Conservation (phyloP, 2,888 invertebrate species). For the Drosophila antonietae region DNA sequence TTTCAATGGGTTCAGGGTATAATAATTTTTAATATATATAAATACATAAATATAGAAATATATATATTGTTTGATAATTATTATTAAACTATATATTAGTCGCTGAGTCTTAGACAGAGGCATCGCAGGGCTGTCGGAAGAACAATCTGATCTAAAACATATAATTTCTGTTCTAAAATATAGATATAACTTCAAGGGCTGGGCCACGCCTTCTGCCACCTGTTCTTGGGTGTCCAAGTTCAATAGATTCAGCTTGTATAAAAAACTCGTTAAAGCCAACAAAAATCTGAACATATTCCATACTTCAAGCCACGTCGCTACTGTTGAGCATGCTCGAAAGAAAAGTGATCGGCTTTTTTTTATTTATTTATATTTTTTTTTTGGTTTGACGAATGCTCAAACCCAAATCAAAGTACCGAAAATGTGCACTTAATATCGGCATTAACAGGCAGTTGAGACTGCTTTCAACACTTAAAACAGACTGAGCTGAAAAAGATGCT, state of each 20-base stretch:
- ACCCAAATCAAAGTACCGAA: slow-evolving; percentile 13
- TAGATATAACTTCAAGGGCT: background rate
- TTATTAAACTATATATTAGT: too few species aligned
- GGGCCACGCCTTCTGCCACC: background rate
- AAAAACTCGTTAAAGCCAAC: background rate
- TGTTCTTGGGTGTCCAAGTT: too few species aligned
- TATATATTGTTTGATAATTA: too few species aligned
- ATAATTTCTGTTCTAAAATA: background rate
- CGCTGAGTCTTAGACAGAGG: too few species aligned
- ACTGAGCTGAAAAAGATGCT: slow-evolving; percentile 36
- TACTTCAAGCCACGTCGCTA: background rate
- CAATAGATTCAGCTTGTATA: background rate
- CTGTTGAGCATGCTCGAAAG: background rate
- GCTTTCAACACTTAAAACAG: slow-evolving; percentile 23
- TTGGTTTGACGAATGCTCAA: background rate
- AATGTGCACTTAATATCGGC: slow-evolving; percentile 21
- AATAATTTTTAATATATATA: too few species aligned
- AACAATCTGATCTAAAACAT: too few species aligned
- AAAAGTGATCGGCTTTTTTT: background rate
- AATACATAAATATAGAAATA: too few species aligned
- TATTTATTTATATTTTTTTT: background rate
- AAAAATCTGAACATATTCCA: background rate
- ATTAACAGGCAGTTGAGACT: slow-evolving; percentile 27
- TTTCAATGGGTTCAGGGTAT: too few species aligned
- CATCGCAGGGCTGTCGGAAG: too few species aligned